These are phyloP conservation scores for pig (Sus scrofa) DNA, from an alignment of 2,113 vertebrate species.

Conservation along the genomic window T2T-Sscrofa CM000827.6:43158001-43158500, in stretches of 20 bases:
- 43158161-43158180: background rate
- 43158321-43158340: background rate
- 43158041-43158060: slow-evolving; percentile 59
- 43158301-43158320: slow-evolving; percentile 1
- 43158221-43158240: background rate
- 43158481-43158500: background rate
- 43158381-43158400: background rate
- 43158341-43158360: background rate
- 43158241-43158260: background rate
- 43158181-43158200: background rate
- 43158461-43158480: background rate
- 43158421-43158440: background rate
- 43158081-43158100: background rate
- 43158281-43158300: background rate
- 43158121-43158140: background rate
- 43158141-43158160: slow-evolving; percentile 42
- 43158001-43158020: slow-evolving; percentile 46
- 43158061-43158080: background rate
- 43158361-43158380: background rate
- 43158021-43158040: background rate
- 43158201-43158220: slow-evolving; percentile 1
- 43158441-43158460: background rate
- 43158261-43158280: background rate
- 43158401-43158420: background rate
- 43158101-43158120: no score